These are phyloP conservation scores for Rhyzopertha dominica DNA, from an alignment of 1,140 invertebrate species.

Conservation along the genomic window DNA sequence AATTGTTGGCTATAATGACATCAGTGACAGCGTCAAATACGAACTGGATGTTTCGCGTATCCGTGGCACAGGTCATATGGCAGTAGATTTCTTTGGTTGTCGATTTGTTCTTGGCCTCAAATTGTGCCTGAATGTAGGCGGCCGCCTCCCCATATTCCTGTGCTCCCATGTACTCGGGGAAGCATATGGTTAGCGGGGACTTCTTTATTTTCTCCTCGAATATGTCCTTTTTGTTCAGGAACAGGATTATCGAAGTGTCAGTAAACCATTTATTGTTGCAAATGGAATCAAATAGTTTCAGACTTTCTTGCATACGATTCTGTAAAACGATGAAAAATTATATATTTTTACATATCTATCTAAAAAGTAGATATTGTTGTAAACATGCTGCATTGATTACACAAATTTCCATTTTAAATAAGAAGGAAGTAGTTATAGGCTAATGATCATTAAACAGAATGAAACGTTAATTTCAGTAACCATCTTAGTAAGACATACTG, in stretches of 20 bases:
- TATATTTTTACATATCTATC: too few species aligned
- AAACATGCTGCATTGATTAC: too few species aligned
- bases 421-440: conserved; percentile 1
- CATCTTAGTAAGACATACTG: too few species aligned
- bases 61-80: conserved; percentile 89
- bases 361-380: too few species aligned
- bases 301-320: conserved; percentile 86
- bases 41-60: conserved; percentile 87
- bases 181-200: conserved; percentile 91
- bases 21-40: conserved; percentile 90
- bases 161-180: conserved; percentile 85
- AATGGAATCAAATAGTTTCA: conserved; percentile 94
- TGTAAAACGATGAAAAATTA: conserved; percentile 39
- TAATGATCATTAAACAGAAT: too few species aligned
- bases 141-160: conserved; percentile 84
- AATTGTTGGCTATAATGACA: conserved; percentile 90
- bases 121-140: conserved; percentile 83
- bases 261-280: conserved; percentile 99
- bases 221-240: conserved; percentile 95
- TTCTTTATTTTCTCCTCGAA: conserved; percentile 90
- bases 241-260: conserved; percentile 95
- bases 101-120: conserved; percentile 81
- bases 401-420: too few species aligned
- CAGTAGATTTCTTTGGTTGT: conserved; percentile 90
- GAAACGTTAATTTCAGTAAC: too few species aligned